Percentiles rank a stretch among this genome's conserved stretches.
Conservation (phyloP, 2,113 vertebrate genomes). For the Pongo pygmaeus region DNA sequence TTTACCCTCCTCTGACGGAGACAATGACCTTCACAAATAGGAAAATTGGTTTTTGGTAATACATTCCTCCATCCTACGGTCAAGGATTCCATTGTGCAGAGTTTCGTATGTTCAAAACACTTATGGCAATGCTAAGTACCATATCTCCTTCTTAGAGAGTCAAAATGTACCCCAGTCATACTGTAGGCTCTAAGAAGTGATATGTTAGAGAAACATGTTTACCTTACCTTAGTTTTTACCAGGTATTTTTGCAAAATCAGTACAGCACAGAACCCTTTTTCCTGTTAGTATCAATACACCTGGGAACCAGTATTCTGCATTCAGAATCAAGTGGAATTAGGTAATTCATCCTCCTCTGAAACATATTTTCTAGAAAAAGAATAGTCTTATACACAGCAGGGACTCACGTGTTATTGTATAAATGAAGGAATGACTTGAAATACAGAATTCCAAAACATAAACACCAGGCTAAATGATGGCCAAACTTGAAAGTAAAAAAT, state of each 20-base stretch:
- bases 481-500: background rate
- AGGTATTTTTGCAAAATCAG: background rate
- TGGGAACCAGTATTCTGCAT: background rate
- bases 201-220: background rate
- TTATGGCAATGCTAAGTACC: background rate
- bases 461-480: background rate
- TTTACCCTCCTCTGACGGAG: background rate
- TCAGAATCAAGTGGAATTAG: background rate
- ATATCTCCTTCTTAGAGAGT: background rate
- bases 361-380: background rate
- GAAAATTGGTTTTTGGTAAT: background rate
- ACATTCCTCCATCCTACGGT: background rate
- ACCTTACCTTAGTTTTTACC: slow-evolving; percentile 22
- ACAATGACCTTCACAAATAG: background rate
- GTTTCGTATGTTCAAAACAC: background rate
- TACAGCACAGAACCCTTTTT: background rate
- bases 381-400: background rate
- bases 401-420: background rate
- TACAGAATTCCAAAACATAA: background rate
- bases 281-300: background rate
- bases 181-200: background rate
- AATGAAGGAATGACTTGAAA: background rate
- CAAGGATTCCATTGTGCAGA: background rate
- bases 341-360: background rate
- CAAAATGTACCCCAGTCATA: background rate